A percentile compares a stretch with the other conserved stretches of the same genome.
phyloP scores from a whole-genome alignment of 53 echinoderm and acorn worm genomes.

The Arbacia lixula region DNA sequence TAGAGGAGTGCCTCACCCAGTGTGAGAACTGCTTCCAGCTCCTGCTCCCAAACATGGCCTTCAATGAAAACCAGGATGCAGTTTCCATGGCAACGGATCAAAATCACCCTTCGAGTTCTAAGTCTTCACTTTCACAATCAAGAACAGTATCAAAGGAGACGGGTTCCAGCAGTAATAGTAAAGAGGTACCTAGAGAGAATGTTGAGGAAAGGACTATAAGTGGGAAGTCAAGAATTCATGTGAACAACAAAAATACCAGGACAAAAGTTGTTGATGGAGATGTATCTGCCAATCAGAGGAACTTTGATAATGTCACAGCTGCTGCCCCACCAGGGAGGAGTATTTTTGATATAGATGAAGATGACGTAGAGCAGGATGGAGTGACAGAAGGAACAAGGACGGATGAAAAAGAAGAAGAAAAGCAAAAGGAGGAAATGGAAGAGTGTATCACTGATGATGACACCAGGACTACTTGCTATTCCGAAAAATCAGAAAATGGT shows the following conservation, averaged over 20 bases:
- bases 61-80: not conserved
- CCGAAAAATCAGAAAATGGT: not conserved
- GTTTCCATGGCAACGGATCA: constrained; percentile 13
- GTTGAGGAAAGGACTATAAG: not conserved
- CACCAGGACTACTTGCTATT: not conserved
- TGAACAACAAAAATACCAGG: not conserved
- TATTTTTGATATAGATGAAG: constrained; percentile 44
- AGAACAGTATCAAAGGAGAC: not conserved
- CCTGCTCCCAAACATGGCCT: constrained; percentile 71
- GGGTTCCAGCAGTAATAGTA: no score
- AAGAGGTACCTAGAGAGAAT: no score
- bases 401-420: not conserved
- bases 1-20: constrained; percentile 82
- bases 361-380: not conserved
- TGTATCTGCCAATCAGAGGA: no score
- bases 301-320: not conserved
- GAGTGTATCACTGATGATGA: not conserved
- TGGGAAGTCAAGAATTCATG: no score
- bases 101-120: not conserved
- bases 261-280: not conserved
- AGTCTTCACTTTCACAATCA: not conserved
- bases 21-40: constrained; percentile 91
- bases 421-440: not conserved
- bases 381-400: not conserved
- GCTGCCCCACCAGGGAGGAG: constrained; percentile 2